These are phyloP conservation scores for Oenanthe oenanthe DNA, from an alignment of 2,113 vertebrate species.

Conservation along the genomic window DNA sequence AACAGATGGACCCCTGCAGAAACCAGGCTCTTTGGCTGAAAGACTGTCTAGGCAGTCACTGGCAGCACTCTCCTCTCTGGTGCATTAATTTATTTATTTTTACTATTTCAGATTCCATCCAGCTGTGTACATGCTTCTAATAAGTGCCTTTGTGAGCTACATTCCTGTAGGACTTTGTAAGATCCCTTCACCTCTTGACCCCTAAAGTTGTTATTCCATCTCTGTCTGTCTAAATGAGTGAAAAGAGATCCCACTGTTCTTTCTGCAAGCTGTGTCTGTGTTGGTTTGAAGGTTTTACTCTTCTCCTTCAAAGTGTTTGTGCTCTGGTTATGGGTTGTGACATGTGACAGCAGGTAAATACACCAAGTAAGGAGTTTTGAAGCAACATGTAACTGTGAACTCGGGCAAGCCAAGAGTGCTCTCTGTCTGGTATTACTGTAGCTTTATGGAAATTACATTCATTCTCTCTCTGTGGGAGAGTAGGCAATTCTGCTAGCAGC, in stretches of 20 bases:
- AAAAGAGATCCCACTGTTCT: neutral
- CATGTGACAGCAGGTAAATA: neutral
- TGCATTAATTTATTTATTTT: neutral
- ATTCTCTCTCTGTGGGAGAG: neutral
- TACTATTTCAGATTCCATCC: neutral
- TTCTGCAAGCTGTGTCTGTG: neutral
- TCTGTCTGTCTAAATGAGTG: neutral
- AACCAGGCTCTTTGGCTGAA: neutral
- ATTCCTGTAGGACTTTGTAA: neutral
- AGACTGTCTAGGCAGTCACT: neutral
- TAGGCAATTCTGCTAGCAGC: neutral
- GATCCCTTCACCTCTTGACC: neutral
- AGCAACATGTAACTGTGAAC: neutral
- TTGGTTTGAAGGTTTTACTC: neutral
- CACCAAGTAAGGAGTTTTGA: neutral
- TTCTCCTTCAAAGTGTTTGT: neutral
- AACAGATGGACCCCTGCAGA: neutral
- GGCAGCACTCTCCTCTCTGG: neutral
- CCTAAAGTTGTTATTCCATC: neutral
- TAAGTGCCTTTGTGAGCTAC: conserved; percentile 66
- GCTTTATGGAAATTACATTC: neutral
- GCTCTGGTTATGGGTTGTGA: neutral
- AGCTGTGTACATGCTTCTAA: conserved; percentile 28
- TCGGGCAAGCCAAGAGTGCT: neutral
- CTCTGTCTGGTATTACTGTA: neutral